A percentile compares a stretch with the other conserved stretches of the same genome.
phyloP scores from a whole-genome alignment of 2,113 vertebrate genomes.

The Pseudopodoces humilis region DNA sequence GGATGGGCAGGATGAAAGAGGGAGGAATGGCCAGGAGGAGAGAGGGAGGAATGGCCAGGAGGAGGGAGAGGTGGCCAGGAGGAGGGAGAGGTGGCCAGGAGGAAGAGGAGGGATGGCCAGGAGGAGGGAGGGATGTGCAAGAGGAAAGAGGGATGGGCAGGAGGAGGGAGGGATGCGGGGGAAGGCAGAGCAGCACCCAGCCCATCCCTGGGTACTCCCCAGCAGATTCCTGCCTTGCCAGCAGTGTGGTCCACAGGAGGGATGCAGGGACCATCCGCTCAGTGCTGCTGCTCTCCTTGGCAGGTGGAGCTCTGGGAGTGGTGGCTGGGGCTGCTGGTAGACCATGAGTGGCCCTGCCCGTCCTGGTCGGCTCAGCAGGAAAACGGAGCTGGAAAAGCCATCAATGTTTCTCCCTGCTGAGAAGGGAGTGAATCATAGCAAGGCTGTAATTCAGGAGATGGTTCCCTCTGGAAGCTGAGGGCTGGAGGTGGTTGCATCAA shows the following conservation, averaged over 20 bases:
- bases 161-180: neutral
- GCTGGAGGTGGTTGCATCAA: neutral
- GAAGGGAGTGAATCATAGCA: neutral
- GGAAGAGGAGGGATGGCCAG: neutral
- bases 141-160: neutral
- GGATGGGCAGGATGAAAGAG: neutral
- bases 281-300: neutral
- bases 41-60: neutral
- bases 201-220: accelerated
- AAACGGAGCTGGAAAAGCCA: neutral
- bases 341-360: accelerated
- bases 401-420: neutral
- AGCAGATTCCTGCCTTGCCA: neutral
- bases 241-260: accelerated
- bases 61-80: neutral
- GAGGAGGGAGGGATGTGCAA: neutral
- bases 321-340: neutral
- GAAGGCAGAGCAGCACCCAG: neutral
- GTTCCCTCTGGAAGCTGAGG: neutral
- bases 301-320: neutral
- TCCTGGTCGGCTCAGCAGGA: neutral
- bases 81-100: neutral
- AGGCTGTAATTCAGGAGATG: neutral
- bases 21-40: neutral
- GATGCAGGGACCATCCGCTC: neutral